These are phyloP conservation scores for Ctenomys sociabilis DNA, from an alignment of 2,113 vertebrate genomes.

Conservation along the genomic window DNA sequence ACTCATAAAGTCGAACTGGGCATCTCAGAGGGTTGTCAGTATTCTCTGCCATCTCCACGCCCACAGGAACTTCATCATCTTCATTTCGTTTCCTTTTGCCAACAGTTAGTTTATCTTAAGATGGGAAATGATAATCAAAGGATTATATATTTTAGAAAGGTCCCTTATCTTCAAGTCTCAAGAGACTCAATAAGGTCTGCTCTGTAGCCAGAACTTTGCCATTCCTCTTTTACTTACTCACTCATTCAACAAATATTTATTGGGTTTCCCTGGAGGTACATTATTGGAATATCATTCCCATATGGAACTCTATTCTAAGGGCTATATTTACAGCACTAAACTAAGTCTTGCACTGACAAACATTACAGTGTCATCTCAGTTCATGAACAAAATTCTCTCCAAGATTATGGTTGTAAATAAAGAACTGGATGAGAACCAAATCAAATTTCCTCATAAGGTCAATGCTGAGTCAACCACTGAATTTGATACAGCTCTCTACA, in stretches of 20 bases:
- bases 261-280: not conserved
- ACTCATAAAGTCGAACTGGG: slow-evolving; percentile 97
- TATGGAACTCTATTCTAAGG: not conserved
- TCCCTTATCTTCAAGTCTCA: not conserved
- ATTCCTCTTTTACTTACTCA: not conserved
- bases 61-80: slow-evolving; percentile 87
- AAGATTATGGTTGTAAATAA: not conserved
- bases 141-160: not conserved
- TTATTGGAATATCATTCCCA: not conserved
- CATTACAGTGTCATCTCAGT: not conserved
- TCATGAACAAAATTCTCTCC: not conserved
- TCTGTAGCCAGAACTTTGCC: not conserved
- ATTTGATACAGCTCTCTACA: not conserved
- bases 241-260: not conserved
- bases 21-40: slow-evolving; percentile 95
- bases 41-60: slow-evolving; percentile 97
- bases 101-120: slow-evolving; percentile 87
- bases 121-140: slow-evolving; percentile 61
- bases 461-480: not conserved
- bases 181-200: not conserved
- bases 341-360: not conserved
- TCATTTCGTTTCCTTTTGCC: slow-evolving; percentile 92
- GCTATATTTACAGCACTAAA: not conserved
- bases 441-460: not conserved
- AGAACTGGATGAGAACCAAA: not conserved